phyloP scores from a whole-genome alignment of 2,888 invertebrate species.

The Drosophila formosana region DNA sequence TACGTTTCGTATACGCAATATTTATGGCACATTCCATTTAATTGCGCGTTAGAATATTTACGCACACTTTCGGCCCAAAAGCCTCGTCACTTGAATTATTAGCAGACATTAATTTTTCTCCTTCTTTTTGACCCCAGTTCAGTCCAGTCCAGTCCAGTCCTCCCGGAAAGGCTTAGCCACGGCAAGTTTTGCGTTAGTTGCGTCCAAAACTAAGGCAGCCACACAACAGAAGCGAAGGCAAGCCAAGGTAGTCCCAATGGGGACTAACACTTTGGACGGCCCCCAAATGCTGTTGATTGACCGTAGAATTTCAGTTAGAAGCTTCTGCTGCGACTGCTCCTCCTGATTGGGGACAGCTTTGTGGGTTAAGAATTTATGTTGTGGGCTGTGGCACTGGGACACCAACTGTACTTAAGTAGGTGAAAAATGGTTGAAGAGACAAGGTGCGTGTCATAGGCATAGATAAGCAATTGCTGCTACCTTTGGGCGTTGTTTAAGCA shows the following conservation, averaged over 20 bases:
- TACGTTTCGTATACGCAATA: conserved; percentile 74
- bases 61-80: conserved; percentile 44
- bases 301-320: conserved; percentile 51
- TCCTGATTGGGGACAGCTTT: conserved; percentile 26
- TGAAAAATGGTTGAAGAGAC: conserved; percentile 44
- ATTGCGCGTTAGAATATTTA: conserved; percentile 77
- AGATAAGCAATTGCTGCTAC: conserved; percentile 45
- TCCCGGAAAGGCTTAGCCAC: conserved; percentile 39
- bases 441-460: conserved; percentile 24
- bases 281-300: conserved; percentile 47
- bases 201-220: conserved; percentile 15
- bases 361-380: conserved; percentile 52
- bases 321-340: background rate
- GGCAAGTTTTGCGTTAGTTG: conserved; percentile 35
- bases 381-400: conserved; percentile 20
- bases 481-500: conserved; percentile 40
- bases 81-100: conserved; percentile 67
- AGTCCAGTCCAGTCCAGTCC: background rate
- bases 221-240: background rate
- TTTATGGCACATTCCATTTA: conserved; percentile 79
- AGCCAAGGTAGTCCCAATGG: conserved; percentile 4
- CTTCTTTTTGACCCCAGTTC: background rate
- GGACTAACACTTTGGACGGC: conserved; percentile 23
- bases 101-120: conserved; percentile 68
- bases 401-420: conserved; percentile 49